Conservation (phyloP, 2,113 vertebrate species). For the Petroica traversi region DNA sequence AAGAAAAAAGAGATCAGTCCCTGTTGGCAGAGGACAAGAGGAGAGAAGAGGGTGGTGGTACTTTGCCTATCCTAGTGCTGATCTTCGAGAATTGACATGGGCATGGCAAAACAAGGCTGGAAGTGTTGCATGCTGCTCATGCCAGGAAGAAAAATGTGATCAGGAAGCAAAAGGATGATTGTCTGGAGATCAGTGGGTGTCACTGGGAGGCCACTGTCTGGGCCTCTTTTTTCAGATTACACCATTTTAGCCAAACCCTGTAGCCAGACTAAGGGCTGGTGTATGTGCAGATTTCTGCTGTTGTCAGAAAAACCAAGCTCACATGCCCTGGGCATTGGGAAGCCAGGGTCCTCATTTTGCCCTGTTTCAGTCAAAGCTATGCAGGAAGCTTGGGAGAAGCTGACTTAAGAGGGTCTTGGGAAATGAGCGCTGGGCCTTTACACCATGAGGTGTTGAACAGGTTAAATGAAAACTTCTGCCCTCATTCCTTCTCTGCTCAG, state of each 20-base stretch:
- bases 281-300: not conserved
- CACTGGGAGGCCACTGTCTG: not conserved
- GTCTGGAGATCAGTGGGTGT: not conserved
- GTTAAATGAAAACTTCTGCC: not conserved
- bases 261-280: not conserved
- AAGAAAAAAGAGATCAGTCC: not conserved
- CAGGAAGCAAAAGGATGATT: not conserved
- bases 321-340: not conserved
- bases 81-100: not conserved
- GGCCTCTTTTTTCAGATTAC: not conserved
- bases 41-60: not conserved
- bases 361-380: accelerated
- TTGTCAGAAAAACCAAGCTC: not conserved
- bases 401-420: not conserved
- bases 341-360: not conserved
- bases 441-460: not conserved
- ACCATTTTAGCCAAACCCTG: not conserved
- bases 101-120: not conserved
- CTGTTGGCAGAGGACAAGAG: not conserved
- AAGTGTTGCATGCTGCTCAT: not conserved
- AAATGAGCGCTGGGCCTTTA: not conserved
- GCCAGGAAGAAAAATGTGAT: not conserved
- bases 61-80: not conserved
- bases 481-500: not conserved
- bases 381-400: not conserved